Evolutionary conservation across 2,797 vertebrate species (phyloP).

Genomic region (Strix occidentalis): DNA sequence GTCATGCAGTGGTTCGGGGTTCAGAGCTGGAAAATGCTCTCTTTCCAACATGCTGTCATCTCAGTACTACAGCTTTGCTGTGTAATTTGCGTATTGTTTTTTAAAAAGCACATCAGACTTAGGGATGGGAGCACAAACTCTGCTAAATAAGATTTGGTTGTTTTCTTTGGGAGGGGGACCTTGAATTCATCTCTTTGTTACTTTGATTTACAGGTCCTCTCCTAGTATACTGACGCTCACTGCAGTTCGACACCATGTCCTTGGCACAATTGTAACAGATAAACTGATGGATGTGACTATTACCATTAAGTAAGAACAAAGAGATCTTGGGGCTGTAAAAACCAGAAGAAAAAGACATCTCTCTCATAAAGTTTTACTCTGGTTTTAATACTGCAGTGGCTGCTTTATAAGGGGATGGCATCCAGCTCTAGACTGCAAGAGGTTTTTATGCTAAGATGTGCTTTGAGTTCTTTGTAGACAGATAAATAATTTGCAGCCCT

Average conservation of each 20-base stretch:
- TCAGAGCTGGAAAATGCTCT: neutral
- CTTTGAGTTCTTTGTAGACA: neutral
- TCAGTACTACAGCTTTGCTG: neutral
- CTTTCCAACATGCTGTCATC: neutral
- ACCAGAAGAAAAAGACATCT: neutral
- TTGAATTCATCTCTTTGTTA: neutral
- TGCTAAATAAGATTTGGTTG: neutral
- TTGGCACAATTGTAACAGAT: conserved; percentile 92
- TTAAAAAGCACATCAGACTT: neutral
- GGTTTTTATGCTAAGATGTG: neutral
- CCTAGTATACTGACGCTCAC: conserved; percentile 95
- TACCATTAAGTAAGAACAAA: conserved; percentile 90
- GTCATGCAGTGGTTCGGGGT: neutral
- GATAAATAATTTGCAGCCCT: neutral
- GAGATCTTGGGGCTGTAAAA: neutral
- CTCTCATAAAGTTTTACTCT: neutral
- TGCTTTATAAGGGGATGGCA: neutral
- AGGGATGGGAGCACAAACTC: neutral
- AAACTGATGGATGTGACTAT: conserved; percentile 93
- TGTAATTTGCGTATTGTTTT: neutral
- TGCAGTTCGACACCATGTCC: conserved; percentile 94
- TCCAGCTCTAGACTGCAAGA: neutral
- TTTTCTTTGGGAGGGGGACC: neutral
- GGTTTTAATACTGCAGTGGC: neutral
- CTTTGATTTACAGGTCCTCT: conserved; percentile 83